phyloP scores from a whole-genome alignment of 2,113 vertebrate genomes.

The Coptodon rendalli region DNA sequence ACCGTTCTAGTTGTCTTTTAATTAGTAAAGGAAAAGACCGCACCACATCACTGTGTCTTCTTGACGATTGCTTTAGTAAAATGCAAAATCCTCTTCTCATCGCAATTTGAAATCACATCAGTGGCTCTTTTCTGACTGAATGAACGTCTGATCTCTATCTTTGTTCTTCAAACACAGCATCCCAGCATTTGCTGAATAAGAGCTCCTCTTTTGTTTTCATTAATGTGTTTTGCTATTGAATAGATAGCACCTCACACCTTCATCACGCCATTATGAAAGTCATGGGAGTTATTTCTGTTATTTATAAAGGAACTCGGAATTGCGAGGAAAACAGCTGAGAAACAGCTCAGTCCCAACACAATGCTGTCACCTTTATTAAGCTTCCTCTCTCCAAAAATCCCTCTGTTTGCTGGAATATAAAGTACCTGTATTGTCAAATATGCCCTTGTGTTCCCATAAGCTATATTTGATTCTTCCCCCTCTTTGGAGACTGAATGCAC shows the following conservation, averaged over 20 bases:
- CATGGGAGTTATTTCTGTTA: neutral
- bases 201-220: neutral
- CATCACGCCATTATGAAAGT: neutral
- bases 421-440: constrained; percentile 13
- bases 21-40: constrained; percentile 38
- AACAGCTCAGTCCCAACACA: neutral
- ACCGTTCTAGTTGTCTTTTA: constrained; percentile 53
- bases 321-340: neutral
- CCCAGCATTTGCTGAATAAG: neutral
- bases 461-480: neutral
- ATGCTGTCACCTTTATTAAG: neutral
- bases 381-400: neutral
- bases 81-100: neutral
- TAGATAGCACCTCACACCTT: neutral
- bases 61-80: neutral
- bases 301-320: neutral
- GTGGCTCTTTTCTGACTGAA: neutral
- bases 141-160: neutral
- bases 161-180: neutral
- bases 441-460: neutral
- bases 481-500: neutral
- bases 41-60: constrained; percentile 21
- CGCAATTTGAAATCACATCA: neutral
- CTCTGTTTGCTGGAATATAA: neutral
- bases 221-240: neutral